Evolutionary conservation across 2,888 invertebrate genomes (phyloP).

Genomic region (Crioceris asparagi): DNA sequence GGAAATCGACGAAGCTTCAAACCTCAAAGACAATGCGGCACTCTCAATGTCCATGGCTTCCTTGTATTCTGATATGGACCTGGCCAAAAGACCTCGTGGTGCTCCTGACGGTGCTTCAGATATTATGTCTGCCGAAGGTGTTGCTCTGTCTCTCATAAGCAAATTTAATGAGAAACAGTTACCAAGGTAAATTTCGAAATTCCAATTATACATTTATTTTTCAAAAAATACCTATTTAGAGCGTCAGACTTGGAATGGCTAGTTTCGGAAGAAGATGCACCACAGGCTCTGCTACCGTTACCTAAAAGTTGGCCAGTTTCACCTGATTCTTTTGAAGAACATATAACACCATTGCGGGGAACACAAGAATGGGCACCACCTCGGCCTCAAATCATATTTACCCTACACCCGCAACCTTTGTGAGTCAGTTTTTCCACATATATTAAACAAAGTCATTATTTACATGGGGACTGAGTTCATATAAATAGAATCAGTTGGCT

Average conservation of each 20-base stretch:
- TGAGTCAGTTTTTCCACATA: too few species aligned
- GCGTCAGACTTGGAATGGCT: slow-evolving; percentile 73
- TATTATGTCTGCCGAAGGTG: slow-evolving; percentile 62
- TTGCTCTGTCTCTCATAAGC: slow-evolving; percentile 64
- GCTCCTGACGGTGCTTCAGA: slow-evolving; percentile 41
- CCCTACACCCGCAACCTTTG: slow-evolving; percentile 57
- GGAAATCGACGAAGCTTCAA: slow-evolving; percentile 41
- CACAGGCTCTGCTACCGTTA: slow-evolving; percentile 65
- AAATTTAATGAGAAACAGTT: slow-evolving; percentile 66
- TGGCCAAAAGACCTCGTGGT: slow-evolving; percentile 36
- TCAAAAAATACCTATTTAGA: too few species aligned
- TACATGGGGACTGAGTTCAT: not conserved
- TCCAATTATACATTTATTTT: not conserved
- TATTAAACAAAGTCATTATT: too few species aligned
- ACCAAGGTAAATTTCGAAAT: slow-evolving; percentile 38
- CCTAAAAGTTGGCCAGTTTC: slow-evolving; percentile 60
- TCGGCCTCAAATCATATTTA: slow-evolving; percentile 72
- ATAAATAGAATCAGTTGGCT: not conserved
- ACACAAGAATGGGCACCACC: slow-evolving; percentile 79
- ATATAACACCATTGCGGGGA: slow-evolving; percentile 52
- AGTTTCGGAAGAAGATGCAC: slow-evolving; percentile 66
- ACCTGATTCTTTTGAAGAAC: slow-evolving; percentile 50
- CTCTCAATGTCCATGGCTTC: slow-evolving; percentile 54
- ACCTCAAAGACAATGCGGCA: slow-evolving; percentile 39
- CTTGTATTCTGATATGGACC: slow-evolving; percentile 48